A percentile compares a stretch with the other conserved stretches of the same genome.
These are phyloP conservation scores for Petrolisthes cinctipes DNA, from an alignment of 2,888 invertebrate species.

Conservation along the genomic window DNA sequence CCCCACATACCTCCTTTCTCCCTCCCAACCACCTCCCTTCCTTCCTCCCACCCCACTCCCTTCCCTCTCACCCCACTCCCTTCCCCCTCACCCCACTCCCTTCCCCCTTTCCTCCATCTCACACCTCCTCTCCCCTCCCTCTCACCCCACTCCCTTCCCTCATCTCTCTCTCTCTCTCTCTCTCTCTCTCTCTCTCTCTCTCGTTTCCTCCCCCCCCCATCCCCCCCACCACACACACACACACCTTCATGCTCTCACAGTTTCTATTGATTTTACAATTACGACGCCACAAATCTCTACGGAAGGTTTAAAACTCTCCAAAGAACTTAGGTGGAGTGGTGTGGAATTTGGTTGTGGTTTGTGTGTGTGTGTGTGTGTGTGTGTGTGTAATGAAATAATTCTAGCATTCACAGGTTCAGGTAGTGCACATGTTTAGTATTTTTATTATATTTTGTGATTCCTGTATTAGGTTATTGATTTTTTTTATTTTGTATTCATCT, in stretches of 20 bases:
- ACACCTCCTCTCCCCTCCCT: conserved; percentile 1
- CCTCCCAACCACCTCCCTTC: no score
- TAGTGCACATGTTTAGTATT: no score
- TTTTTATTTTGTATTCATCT: no score
- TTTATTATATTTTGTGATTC: no score
- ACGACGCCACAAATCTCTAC: conserved; percentile 42
- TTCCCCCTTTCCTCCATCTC: background rate
- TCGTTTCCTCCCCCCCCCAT: background rate
- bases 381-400: background rate
- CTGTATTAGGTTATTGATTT: no score
- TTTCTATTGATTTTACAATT: conserved; percentile 53
- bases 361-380: conserved; percentile 1
- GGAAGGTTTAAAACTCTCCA: conserved; percentile 26
- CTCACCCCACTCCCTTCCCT: conserved; percentile 7
- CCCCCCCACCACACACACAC: background rate
- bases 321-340: background rate
- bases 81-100: background rate
- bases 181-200: conserved; percentile 36
- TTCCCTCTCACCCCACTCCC: background rate
- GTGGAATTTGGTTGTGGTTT: background rate
- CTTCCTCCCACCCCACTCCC: background rate
- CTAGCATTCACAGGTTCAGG: no score
- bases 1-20: no score
- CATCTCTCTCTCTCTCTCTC: conserved; percentile 21
- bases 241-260: background rate